These are phyloP conservation scores for Ectropis grisescens DNA, from an alignment of 1,140 invertebrate species.

Conservation along the genomic window DNA sequence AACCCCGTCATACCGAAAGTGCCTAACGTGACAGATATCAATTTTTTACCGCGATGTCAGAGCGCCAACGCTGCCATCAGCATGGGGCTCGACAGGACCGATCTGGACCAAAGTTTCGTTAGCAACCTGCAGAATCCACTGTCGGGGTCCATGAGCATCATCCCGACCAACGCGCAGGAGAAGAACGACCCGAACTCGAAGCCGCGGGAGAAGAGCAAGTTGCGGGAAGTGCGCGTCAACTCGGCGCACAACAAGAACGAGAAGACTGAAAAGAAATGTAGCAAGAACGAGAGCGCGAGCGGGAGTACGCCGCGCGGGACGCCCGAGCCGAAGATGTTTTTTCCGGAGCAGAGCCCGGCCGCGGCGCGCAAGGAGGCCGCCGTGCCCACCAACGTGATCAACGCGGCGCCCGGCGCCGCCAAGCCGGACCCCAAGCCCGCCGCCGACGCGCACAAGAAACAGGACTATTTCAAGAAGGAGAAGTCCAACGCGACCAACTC, in stretches of 20 bases:
- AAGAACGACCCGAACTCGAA: slow-evolving; percentile 50
- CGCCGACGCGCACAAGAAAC: slow-evolving; percentile 58
- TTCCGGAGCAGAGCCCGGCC: slow-evolving; percentile 56
- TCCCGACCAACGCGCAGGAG: slow-evolving; percentile 37
- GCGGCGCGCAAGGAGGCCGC: slow-evolving; percentile 54
- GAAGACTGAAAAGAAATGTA: slow-evolving; percentile 56
- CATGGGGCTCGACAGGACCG: slow-evolving; percentile 45
- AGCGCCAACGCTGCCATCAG: slow-evolving; percentile 55
- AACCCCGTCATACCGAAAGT: slow-evolving; percentile 57
- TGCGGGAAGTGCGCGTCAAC: slow-evolving; percentile 62
- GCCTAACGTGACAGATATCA: slow-evolving; percentile 48
- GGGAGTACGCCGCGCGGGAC: slow-evolving; percentile 48
- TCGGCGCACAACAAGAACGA: slow-evolving; percentile 65
- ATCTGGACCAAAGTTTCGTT: slow-evolving; percentile 36
- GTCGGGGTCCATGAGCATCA: slow-evolving; percentile 38
- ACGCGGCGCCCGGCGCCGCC: slow-evolving; percentile 38
- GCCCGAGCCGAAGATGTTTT: slow-evolving; percentile 62
- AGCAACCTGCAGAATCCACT: slow-evolving; percentile 43
- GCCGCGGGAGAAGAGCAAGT: slow-evolving; percentile 61
- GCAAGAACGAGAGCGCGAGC: slow-evolving; percentile 49
- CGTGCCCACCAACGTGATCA: slow-evolving; percentile 62
- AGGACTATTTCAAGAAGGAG: slow-evolving; percentile 69
- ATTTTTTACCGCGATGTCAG: slow-evolving; percentile 60
- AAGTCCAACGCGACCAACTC: slow-evolving; percentile 47
- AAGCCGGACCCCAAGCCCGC: slow-evolving; percentile 56